phyloP scores from a whole-genome alignment of 2,113 vertebrate genomes.

The Mobula birostris region DNA sequence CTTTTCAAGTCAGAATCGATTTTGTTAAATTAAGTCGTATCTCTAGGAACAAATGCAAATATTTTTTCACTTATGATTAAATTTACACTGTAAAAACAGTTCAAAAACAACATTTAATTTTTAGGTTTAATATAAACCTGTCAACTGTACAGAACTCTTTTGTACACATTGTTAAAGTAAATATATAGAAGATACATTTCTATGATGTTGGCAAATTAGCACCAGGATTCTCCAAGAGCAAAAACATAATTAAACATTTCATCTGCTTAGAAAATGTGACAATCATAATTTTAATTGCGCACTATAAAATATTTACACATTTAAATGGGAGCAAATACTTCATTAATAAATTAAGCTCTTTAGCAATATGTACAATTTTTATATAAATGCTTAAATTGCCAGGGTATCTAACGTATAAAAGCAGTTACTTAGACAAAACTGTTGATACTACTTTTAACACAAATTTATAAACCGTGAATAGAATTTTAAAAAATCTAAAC shows the following conservation, averaged over 20 bases:
- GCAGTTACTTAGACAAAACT: not conserved
- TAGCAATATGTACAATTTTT: conserved; percentile 43
- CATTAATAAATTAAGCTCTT: conserved; percentile 47
- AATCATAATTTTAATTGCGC: conserved; percentile 39
- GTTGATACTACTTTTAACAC: conserved; percentile 22
- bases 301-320: conserved; percentile 41
- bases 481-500: conserved; percentile 3
- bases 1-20: not conserved
- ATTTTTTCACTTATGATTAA: not conserved
- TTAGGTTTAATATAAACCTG: conserved; percentile 38
- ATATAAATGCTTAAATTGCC: conserved; percentile 34
- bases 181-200: conserved; percentile 38
- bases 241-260: conserved; percentile 37
- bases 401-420: conserved; percentile 27
- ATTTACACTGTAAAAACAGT: conserved; percentile 29
- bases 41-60: not conserved
- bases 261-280: conserved; percentile 34
- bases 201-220: conserved; percentile 40
- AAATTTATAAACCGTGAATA: conserved; percentile 12
- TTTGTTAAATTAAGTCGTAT: not conserved
- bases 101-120: conserved; percentile 30
- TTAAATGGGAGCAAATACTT: conserved; percentile 46
- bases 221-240: conserved; percentile 31
- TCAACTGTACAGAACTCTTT: conserved; percentile 35
- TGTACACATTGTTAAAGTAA: conserved; percentile 31